A percentile compares a stretch with the other conserved stretches of the same genome.
Evolutionary conservation across 2,888 invertebrate genomes (phyloP).

Genomic region (Drosophila paranaensis): DNA sequence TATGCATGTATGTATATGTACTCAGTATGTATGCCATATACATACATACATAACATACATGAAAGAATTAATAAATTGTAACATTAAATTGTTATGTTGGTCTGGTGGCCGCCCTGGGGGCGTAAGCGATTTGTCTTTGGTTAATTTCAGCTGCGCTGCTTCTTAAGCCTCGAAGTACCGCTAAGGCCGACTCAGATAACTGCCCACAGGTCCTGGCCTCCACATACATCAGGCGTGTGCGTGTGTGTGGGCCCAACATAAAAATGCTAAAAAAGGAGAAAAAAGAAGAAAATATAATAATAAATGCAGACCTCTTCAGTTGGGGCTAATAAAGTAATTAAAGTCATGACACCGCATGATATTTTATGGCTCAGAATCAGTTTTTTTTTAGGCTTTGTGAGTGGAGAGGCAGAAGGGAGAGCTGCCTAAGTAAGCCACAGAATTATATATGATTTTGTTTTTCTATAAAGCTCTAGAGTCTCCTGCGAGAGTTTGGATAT

Average conservation of each 20-base stretch:
- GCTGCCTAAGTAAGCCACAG: background rate
- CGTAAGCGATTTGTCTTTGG: slow-evolving; percentile 78
- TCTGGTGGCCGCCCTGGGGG: slow-evolving; percentile 42
- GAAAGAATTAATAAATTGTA: slow-evolving; percentile 32
- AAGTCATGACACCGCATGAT: slow-evolving; percentile 75
- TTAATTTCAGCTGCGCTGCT: slow-evolving; percentile 54
- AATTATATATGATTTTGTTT: no score
- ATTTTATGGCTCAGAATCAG: slow-evolving; percentile 66
- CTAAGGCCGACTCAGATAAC: slow-evolving; percentile 57
- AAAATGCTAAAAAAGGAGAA: background rate
- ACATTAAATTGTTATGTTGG: slow-evolving; percentile 73
- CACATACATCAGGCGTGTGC: slow-evolving; percentile 39
- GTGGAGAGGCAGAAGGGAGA: background rate
- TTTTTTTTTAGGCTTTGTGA: slow-evolving; percentile 3
- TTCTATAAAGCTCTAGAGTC: no score
- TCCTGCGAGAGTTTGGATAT: no score
- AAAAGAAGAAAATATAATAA: background rate
- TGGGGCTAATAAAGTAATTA: slow-evolving; percentile 77
- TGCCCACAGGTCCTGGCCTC: slow-evolving; percentile 32
- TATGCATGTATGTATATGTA: background rate
- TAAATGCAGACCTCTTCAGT: slow-evolving; percentile 44
- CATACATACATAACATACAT: background rate
- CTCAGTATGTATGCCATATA: background rate
- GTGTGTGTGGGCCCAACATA: slow-evolving; percentile 34
- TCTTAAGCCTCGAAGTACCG: slow-evolving; percentile 68